Evolutionary conservation across 2,888 invertebrate species (phyloP).

Genomic region (Onthophagus sagittarius): DNA sequence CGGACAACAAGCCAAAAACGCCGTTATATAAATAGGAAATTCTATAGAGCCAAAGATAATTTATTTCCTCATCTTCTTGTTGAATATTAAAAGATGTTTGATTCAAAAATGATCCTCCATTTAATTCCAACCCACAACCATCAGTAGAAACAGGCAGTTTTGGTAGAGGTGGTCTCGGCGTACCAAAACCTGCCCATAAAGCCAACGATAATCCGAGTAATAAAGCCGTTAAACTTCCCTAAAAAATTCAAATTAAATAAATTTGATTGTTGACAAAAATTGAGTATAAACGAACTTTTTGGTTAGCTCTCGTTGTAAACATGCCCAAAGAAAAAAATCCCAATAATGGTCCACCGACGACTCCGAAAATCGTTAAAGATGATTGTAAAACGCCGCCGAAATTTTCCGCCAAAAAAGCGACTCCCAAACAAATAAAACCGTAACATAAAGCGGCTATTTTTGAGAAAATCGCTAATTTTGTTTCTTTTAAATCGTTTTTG

Average conservation of each 20-base stretch:
- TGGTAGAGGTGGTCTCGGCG: slow-evolving; percentile 62
- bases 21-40: slow-evolving; percentile 74
- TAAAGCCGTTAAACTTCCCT: slow-evolving; percentile 69
- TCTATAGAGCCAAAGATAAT: slow-evolving; percentile 64
- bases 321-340: slow-evolving; percentile 84
- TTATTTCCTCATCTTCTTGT: slow-evolving; percentile 9
- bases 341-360: slow-evolving; percentile 82
- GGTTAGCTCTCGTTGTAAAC: slow-evolving; percentile 69
- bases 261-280: not conserved
- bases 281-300: slow-evolving; percentile 52
- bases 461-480: slow-evolving; percentile 53
- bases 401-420: slow-evolving; percentile 79
- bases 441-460: slow-evolving; percentile 68
- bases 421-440: slow-evolving; percentile 71
- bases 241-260: slow-evolving; percentile 32
- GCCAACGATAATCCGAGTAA: slow-evolving; percentile 62
- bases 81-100: not conserved
- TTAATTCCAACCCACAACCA: slow-evolving; percentile 49
- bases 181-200: slow-evolving; percentile 83
- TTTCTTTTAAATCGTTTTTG: slow-evolving; percentile 45
- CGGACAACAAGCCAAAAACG: slow-evolving; percentile 51
- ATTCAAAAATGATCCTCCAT: slow-evolving; percentile 26
- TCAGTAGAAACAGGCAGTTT: slow-evolving; percentile 57
- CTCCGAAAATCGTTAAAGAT: slow-evolving; percentile 80
- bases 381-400: slow-evolving; percentile 87